phyloP scores from a whole-genome alignment of 2,113 vertebrate genomes.

The Petrocephalus zakoni region DNA sequence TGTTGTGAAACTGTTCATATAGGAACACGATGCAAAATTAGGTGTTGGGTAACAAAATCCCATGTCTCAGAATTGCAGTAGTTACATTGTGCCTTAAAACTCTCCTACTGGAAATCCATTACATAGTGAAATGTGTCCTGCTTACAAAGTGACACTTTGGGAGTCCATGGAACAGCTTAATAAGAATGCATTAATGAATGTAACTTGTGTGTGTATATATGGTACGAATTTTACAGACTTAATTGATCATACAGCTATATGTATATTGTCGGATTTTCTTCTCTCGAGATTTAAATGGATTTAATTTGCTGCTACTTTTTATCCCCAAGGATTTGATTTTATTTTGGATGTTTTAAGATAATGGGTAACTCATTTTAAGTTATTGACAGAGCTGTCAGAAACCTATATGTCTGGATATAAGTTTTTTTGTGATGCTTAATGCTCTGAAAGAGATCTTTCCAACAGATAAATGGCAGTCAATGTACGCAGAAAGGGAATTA shows the following conservation, averaged over 20 bases:
- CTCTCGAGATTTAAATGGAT: no score
- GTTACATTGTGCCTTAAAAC: constrained; percentile 21
- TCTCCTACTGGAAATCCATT: background rate
- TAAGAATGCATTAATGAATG: background rate
- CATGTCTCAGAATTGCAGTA: background rate
- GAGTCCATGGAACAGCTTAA: background rate
- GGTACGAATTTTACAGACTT: no score
- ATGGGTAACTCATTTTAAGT: background rate
- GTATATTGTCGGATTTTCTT: no score
- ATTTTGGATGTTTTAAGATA: no score
- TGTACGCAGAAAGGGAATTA: background rate
- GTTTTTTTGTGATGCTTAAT: background rate
- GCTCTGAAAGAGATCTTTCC: background rate
- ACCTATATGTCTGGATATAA: background rate
- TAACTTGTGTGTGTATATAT: background rate
- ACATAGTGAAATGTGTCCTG: background rate
- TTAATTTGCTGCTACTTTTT: no score
- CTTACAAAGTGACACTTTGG: background rate
- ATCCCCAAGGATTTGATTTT: no score
- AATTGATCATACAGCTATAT: no score
- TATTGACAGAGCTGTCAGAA: background rate
- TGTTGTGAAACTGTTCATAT: background rate
- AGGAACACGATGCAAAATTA: constrained; percentile 1
- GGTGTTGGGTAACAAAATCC: background rate
- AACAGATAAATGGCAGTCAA: background rate